Evolutionary conservation across 2,113 vertebrate genomes (phyloP).

Genomic region (Gavialis gangeticus): DNA sequence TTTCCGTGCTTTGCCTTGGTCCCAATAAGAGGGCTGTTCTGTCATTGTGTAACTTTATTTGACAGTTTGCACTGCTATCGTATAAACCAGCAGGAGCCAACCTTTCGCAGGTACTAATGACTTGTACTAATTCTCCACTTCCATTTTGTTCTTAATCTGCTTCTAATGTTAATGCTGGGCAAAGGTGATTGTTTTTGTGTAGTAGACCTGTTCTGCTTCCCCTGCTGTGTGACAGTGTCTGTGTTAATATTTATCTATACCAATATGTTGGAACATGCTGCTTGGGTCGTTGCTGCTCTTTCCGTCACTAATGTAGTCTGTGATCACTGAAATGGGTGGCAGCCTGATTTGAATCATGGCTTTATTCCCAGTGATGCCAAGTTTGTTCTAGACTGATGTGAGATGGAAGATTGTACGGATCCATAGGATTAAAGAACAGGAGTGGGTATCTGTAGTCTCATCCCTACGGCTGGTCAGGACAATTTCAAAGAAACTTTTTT

Average conservation of each 20-base stretch:
- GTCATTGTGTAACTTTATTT: too few relatives aligned
- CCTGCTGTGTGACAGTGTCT: background rate
- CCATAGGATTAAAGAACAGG: background rate
- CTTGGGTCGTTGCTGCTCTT: background rate
- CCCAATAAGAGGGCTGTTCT: too few relatives aligned
- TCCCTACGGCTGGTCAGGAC: background rate
- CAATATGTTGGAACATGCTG: rapidly evolving
- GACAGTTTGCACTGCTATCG: too few relatives aligned
- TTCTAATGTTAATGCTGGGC: background rate
- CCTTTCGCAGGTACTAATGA: background rate
- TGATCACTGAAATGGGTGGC: background rate
- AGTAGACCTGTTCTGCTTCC: background rate
- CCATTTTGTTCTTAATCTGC: background rate
- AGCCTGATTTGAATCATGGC: background rate
- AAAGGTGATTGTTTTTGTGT: rapidly evolving
- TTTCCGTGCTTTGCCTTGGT: too few relatives aligned
- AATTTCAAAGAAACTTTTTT: background rate
- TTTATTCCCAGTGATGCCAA: background rate
- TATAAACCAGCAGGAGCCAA: too few relatives aligned
- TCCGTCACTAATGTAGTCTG: background rate
- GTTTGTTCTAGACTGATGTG: background rate
- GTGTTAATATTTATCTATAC: background rate
- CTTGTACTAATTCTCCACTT: rapidly evolving
- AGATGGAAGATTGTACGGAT: background rate
- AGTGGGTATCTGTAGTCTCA: background rate